Base-by-base conservation (phyloP, 2,888 invertebrate genomes). In the Drosophila prostipennis region DNA sequence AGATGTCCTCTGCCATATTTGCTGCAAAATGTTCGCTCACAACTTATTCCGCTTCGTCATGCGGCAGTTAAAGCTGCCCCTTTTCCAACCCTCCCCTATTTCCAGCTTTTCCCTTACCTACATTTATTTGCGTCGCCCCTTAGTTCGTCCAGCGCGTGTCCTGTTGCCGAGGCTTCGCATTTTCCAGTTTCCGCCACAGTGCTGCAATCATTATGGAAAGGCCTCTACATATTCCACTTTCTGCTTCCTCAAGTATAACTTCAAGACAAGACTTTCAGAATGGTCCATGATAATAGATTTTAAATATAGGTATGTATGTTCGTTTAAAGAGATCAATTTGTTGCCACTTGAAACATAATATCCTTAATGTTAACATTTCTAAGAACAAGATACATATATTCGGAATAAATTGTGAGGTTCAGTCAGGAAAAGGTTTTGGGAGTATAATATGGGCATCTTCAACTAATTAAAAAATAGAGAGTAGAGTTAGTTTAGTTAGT, bases 111-210 rank as follows among this genome's bases (percentile, higher is more conserved):
- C 19, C 52, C 19, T 5, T 14, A 14, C 23, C 55, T 52, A 45
- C 49, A n/a, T 29, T 29, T 29, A 29, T 29, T 7, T 29, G 29
- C 6, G 29, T 6, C 29, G 29, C 29, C 29, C 7, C 7, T 29
- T 29, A 59, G 67, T 34, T 52, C 52, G 67, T 70, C 52, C 64
- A 70, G 65, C 55, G 72, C 79, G 79, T 79, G 46, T 76, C 45
- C 45, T 36, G 36, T 51, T 42, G 36, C 61, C 55, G 13, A 43
- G 53, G 42, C 42, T 5, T 45, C 45, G 29, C 23, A 23, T 37
- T 16, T 39, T 16, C 29, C 29, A 40, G 40, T 53, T 46, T n/a
- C 23, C 2, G 58, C 40, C 58, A 56, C 58, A 58, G 32, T 57
- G 55, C 16, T 39, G 36, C 53, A 14, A 48, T 2, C n/a, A 11